These are phyloP conservation scores for Watsonalla cultraria DNA, from an alignment of 2,888 invertebrate species.

Conservation along the genomic window DNA sequence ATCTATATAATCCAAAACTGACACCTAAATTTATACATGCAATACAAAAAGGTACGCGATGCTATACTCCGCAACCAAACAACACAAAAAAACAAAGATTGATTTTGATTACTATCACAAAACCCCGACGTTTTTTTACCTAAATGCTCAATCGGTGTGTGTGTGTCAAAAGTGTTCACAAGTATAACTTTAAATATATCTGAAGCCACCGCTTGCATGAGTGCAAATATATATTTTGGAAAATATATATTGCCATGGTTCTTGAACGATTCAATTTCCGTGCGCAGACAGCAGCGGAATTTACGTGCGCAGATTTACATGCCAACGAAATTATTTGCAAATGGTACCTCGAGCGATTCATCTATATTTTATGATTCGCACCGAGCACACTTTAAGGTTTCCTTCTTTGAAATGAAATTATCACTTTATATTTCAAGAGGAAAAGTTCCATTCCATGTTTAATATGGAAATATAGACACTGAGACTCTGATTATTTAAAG, in stretches of 20 bases:
- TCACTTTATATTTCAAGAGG: slow-evolving; percentile 29
- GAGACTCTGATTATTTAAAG: slow-evolving; percentile 7
- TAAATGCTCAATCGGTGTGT: too few species aligned
- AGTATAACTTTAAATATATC: background rate
- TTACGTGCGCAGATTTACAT: slow-evolving; percentile 76
- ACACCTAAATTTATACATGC: too few species aligned
- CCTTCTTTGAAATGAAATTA: slow-evolving; percentile 29
- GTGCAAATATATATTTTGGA: slow-evolving; percentile 47
- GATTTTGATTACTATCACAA: too few species aligned
- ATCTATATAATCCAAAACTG: too few species aligned
- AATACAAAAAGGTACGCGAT: too few species aligned
- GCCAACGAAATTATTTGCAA: slow-evolving; percentile 72
- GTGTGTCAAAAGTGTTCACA: background rate
- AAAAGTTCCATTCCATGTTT: slow-evolving; percentile 23
- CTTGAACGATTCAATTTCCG: slow-evolving; percentile 76
- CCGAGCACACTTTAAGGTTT: slow-evolving; percentile 40
- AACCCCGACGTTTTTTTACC: too few species aligned
- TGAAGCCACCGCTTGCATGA: background rate
- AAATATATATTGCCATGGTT: slow-evolving; percentile 69
- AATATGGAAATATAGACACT: slow-evolving; percentile 19
- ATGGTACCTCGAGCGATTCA: slow-evolving; percentile 60
- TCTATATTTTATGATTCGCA: slow-evolving; percentile 61
- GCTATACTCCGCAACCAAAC: too few species aligned
- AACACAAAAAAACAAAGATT: too few species aligned
- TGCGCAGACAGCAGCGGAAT: slow-evolving; percentile 71